phyloP scores from a whole-genome alignment of 2,113 vertebrate species.

The Nothoprocta pentlandii region DNA sequence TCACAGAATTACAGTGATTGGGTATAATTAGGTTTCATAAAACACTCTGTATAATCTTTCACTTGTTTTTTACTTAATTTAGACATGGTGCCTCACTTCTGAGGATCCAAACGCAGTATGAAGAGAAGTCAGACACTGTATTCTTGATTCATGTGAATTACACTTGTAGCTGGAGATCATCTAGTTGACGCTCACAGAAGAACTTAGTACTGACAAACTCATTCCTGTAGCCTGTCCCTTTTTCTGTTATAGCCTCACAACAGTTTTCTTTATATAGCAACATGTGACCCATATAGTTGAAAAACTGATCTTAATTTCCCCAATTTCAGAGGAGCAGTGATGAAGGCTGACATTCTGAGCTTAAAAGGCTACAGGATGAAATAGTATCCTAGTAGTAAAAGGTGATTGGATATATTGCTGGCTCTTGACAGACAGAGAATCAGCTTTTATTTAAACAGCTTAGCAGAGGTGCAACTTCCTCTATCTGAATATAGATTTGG shows the following conservation, averaged over 20 bases:
- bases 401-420: background rate
- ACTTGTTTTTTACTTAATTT: background rate
- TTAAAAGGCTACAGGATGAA: background rate
- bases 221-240: background rate
- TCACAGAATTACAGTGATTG: background rate
- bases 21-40: background rate
- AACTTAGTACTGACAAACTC: background rate
- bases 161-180: fast-evolving
- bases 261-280: background rate
- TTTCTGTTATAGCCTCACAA: background rate
- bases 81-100: background rate
- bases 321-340: background rate
- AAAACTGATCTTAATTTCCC: background rate
- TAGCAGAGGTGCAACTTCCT: background rate
- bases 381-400: background rate
- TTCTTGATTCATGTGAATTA: background rate
- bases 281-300: background rate
- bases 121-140: background rate
- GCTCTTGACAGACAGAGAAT: background rate
- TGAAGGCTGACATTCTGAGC: background rate
- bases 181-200: background rate
- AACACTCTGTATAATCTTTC: background rate
- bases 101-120: background rate
- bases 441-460: too few relatives aligned
- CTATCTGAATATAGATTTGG: background rate